Evolutionary conservation across 2,888 invertebrate species (phyloP).

Genomic region (Drosophila anceps): DNA sequence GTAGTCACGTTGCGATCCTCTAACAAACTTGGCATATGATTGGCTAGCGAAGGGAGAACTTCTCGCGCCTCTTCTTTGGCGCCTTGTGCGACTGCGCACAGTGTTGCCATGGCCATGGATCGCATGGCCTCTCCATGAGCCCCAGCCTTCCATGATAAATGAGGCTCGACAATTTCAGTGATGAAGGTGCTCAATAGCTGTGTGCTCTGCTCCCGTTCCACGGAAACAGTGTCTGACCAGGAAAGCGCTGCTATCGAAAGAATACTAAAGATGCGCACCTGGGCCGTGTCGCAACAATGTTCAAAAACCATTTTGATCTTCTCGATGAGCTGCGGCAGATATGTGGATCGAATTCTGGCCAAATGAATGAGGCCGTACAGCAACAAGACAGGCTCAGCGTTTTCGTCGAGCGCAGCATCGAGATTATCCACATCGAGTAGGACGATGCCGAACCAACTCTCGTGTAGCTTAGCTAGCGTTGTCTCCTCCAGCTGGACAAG

Average conservation of each 20-base stretch:
- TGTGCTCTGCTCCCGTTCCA: conserved; percentile 64
- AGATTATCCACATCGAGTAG: conserved; percentile 80
- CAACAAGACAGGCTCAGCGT: conserved; percentile 82
- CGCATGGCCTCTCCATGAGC: conserved; percentile 83
- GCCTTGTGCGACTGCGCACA: conserved; percentile 83
- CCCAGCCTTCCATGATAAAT: conserved; percentile 83
- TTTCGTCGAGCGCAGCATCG: conserved; percentile 81
- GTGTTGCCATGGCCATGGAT: conserved; percentile 83
- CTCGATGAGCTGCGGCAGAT: conserved; percentile 70
- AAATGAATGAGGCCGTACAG: conserved; percentile 82
- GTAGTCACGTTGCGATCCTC: conserved; percentile 84
- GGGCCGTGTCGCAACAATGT: conserved; percentile 79
- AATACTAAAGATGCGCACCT: conserved; percentile 83
- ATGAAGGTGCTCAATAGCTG: conserved; percentile 70
- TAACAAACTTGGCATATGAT: conserved; percentile 79
- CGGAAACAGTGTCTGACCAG: conserved; percentile 76
- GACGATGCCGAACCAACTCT: conserved; percentile 70
- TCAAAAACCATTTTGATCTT: conserved; percentile 79
- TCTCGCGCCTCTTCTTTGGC: conserved; percentile 70
- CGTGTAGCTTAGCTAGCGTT: conserved; percentile 70
- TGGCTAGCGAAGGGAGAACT: conserved; percentile 74
- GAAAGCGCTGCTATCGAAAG: conserved; percentile 81
- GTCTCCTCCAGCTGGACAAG: conserved; percentile 56
- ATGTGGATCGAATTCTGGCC: conserved; percentile 74
- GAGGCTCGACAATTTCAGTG: conserved; percentile 75